Evolutionary conservation across 2,113 vertebrate genomes (phyloP), one percentile per base, ranked within the genome.

Genomic region (Solea senegalensis): DNA sequence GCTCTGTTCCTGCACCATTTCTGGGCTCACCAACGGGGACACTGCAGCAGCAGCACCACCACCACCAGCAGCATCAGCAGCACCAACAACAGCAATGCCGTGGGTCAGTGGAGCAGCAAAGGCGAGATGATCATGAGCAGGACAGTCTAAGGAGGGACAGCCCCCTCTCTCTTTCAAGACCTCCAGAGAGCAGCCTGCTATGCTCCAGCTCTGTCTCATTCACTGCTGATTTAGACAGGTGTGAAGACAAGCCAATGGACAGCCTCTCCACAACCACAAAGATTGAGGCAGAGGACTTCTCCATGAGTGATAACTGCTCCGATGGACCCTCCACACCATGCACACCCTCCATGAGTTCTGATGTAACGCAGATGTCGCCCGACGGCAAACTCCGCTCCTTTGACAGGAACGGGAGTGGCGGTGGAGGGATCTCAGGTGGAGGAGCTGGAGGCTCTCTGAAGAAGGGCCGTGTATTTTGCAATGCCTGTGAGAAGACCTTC

Each of bases 401-500:
- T 48, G 96, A 97, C 55, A 94, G 94, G 87, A 95, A 82, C 11
- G 88, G 84, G 0, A 68, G 54, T 0, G 1, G 69, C 3, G 5
- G 70, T 9, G 81, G 65, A 1, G 76, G 74, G 27, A 8, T 64
- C 11, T 54, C 80, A 11, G 82, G 63, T 34, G 3, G 68, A 1
- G 79, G 74, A 0, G 69, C 69, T 2, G 81, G 88, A 13, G 43
- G 91, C 10, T 93, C 93, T 12, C 77, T 95, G 21, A 97, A 95
- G 89, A 99, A 99, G 86, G 96, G 97, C 7, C 95, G 98, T 2
- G 98, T 99, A 14, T 98, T 94, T 92, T 99, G 98, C 87, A 97
- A 94, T 0, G 97, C 98, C 0, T 99, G 98, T 8, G 97, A 98
- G 88, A 99, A 99, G 90, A 99, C 98, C 0, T 99, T 99, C 88